These are phyloP conservation scores for Drosophila differens DNA, from an alignment of 2,888 invertebrate species.

Conservation along the genomic window DNA sequence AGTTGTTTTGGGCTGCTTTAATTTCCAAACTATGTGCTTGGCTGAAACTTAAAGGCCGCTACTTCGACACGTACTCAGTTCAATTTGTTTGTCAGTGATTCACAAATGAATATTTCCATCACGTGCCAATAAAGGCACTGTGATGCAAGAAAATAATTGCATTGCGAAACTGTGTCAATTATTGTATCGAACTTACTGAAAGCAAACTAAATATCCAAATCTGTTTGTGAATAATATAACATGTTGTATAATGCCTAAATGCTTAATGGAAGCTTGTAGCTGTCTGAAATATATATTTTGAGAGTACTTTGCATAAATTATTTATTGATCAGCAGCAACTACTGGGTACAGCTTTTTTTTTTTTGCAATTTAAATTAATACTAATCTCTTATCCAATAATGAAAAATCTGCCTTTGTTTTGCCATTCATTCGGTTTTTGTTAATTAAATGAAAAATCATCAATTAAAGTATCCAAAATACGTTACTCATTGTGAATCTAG, in stretches of 20 bases:
- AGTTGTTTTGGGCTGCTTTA: conserved; percentile 40
- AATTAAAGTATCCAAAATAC: neutral
- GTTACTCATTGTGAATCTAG: neutral
- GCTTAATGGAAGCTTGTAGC: neutral
- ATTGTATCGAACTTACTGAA: conserved; percentile 3
- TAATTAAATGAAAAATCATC: neutral
- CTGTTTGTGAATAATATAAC: conserved; percentile 12
- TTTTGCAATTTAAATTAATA: neutral
- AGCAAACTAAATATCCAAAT: conserved; percentile 15
- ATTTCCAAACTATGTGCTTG: conserved; percentile 46
- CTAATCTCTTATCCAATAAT: neutral
- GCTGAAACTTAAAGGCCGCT: conserved; percentile 51
- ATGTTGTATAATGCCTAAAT: too few species aligned
- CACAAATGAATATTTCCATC: conserved; percentile 53
- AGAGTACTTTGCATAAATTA: neutral
- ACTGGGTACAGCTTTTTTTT: fast-evolving
- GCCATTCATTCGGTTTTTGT: neutral
- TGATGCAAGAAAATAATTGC: conserved; percentile 17
- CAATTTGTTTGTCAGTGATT: conserved; percentile 61
- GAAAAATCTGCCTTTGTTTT: neutral
- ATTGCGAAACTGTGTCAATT: conserved; percentile 15
- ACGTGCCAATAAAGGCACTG: conserved; percentile 49
- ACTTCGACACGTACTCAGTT: conserved; percentile 70
- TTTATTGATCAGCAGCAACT: neutral
- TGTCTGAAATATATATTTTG: neutral